Evolutionary conservation across 2,113 vertebrate genomes (phyloP), one percentile per base, ranked within the genome.

Genomic region (Amblyopsis rosae): DNA sequence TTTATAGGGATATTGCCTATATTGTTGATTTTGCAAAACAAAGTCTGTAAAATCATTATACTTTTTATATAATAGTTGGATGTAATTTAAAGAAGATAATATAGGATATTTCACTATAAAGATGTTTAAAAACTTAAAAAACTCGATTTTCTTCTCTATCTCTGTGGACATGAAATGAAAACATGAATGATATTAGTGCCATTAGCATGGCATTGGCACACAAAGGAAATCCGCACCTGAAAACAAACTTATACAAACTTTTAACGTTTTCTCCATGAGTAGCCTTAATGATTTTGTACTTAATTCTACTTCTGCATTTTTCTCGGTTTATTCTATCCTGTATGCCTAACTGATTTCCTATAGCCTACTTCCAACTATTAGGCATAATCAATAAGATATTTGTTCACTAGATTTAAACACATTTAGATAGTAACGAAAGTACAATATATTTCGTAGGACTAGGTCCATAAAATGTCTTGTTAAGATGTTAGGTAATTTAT

Each of bases 211-310:
- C 13, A 26, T 9, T 55, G 45, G 56, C 57, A 60, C 71, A 78
- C 66, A 86, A 83, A 81, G 53, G n/a, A 65, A 59, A 62, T 67
- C 68, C 79, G 49, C 51, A 8, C 35, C 35, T 26, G 26, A 26
- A 26, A 26, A 26, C 26, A 26, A 26, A 26, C 26, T 26, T 26
- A 26, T 26, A 26, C 26, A 26, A 26, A 26, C 26, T 26, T 26
- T 26, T 3, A 26, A 26, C 26, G 26, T 26, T 26, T 19, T 26
- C 26, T 26, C 26, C 26, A 26, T 26, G 26, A 26, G 26, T 26
- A 3, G 26, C 26, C 26, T 2, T 26, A 26, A 26, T 26, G 26
- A 26, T 26, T 26, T 26, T 26, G 26, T 26, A 26, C 26, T 26
- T 26, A 26, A 26, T 26, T 26, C 26, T 26, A 26, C 26, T 26